phyloP scores from a whole-genome alignment of 2,888 invertebrate species.

The Silvanus unidentatus region DNA sequence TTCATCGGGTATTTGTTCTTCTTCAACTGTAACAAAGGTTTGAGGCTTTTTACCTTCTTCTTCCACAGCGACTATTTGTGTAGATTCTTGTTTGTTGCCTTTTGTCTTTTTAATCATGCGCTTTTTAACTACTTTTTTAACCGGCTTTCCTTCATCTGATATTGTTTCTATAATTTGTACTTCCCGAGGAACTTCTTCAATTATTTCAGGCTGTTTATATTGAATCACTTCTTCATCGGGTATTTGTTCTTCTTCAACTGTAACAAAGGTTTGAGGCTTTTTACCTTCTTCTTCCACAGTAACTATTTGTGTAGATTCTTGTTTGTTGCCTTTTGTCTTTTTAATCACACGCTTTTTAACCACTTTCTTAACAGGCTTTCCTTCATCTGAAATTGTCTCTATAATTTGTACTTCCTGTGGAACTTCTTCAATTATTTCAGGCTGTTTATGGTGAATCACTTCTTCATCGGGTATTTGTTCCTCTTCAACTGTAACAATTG shows the following conservation, averaged over 20 bases:
- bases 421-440: slow-evolving; percentile 19
- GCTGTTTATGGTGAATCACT: slow-evolving; percentile 9
- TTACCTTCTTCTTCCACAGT: slow-evolving; percentile 45
- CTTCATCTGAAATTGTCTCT: slow-evolving; percentile 23
- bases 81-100: slow-evolving; percentile 32
- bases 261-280: slow-evolving; percentile 36
- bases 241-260: slow-evolving; percentile 29
- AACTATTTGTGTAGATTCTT: slow-evolving; percentile 44
- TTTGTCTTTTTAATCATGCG: slow-evolving; percentile 43
- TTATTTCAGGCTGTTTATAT: slow-evolving; percentile 19
- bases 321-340: slow-evolving; percentile 37
- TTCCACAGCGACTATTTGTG: slow-evolving; percentile 38
- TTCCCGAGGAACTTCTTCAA: slow-evolving; percentile 44
- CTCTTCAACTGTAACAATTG: slow-evolving; percentile 35
- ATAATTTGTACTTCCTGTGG: slow-evolving; percentile 30
- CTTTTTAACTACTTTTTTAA: slow-evolving; percentile 37
- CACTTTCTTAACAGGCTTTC: slow-evolving; percentile 21
- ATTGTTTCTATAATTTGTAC: slow-evolving; percentile 31
- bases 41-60: slow-evolving; percentile 36
- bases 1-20: slow-evolving; percentile 21
- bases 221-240: slow-evolving; percentile 26
- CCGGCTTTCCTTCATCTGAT: slow-evolving; percentile 22
- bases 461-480: slow-evolving; percentile 32
- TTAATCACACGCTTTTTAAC: slow-evolving; percentile 43
- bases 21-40: slow-evolving; percentile 31